phyloP scores from a whole-genome alignment of 2,797 vertebrate genomes.

The Gouania willdenowi region DNA sequence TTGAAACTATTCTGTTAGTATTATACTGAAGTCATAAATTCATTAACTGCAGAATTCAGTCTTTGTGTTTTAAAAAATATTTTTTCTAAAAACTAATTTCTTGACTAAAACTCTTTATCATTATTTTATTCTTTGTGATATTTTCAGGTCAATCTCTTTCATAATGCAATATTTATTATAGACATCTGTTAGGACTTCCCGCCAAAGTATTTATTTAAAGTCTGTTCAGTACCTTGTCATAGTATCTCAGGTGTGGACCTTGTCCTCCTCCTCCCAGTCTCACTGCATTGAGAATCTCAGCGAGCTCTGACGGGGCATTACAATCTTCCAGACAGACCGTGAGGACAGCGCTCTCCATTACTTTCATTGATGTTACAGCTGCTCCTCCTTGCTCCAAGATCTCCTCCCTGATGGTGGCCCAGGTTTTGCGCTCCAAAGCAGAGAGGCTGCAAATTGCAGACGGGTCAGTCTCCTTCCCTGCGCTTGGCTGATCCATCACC shows the following conservation, averaged over 20 bases:
- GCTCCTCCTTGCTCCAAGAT: conserved; percentile 57
- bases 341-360: conserved; percentile 77
- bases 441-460: conserved; percentile 68
- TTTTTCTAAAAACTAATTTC: too few relatives aligned
- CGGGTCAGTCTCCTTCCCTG: conserved; percentile 38
- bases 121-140: too few relatives aligned
- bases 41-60: too few relatives aligned
- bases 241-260: conserved; percentile 66
- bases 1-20: too few relatives aligned
- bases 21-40: too few relatives aligned
- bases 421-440: conserved; percentile 66
- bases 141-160: too few relatives aligned
- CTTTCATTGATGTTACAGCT: conserved; percentile 52
- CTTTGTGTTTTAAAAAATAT: too few relatives aligned
- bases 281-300: conserved; percentile 67
- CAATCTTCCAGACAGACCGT: conserved; percentile 69
- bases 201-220: not conserved
- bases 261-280: conserved; percentile 62
- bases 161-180: too few relatives aligned
- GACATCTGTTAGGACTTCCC: too few relatives aligned
- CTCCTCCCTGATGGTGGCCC: conserved; percentile 65
- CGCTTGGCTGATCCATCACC: conserved; percentile 46
- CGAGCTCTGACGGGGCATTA: conserved; percentile 60
- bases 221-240: conserved; percentile 71
- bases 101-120: too few relatives aligned